phyloP scores from a whole-genome alignment of 2,113 vertebrate genomes.

The Hassar affinis region DNA sequence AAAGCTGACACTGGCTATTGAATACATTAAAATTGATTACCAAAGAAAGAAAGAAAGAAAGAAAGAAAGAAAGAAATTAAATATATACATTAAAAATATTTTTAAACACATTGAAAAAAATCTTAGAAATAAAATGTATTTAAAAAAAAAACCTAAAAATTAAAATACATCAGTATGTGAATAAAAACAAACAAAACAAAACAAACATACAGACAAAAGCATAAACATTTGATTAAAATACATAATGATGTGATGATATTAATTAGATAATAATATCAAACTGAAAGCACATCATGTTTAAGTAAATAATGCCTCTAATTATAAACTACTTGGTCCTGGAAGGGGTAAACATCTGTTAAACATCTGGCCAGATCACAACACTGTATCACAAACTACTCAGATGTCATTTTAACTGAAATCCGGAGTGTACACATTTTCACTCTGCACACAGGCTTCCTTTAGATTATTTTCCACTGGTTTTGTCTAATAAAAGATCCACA shows the following conservation, averaged over 20 bases:
- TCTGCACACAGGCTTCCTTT: neutral
- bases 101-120: no score
- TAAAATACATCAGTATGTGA: neutral
- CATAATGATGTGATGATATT: neutral
- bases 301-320: neutral
- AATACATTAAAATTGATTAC: neutral
- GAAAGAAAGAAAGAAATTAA: neutral
- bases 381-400: neutral
- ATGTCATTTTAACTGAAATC: neutral
- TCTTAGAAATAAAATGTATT: neutral
- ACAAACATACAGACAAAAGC: conserved; percentile 3
- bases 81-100: no score
- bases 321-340: neutral
- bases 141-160: neutral
- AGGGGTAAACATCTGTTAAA: conserved; percentile 16
- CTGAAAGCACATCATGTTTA: neutral
- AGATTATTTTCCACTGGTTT: neutral
- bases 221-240: neutral
- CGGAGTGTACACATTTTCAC: neutral
- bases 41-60: neutral
- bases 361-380: neutral
- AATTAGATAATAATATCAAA: neutral
- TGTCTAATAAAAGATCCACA: conserved; percentile 30
- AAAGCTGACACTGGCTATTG: neutral
- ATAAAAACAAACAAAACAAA: neutral